Conservation (phyloP, 1,140 invertebrate genomes). For the Lamellibrachia luymesi region DNA sequence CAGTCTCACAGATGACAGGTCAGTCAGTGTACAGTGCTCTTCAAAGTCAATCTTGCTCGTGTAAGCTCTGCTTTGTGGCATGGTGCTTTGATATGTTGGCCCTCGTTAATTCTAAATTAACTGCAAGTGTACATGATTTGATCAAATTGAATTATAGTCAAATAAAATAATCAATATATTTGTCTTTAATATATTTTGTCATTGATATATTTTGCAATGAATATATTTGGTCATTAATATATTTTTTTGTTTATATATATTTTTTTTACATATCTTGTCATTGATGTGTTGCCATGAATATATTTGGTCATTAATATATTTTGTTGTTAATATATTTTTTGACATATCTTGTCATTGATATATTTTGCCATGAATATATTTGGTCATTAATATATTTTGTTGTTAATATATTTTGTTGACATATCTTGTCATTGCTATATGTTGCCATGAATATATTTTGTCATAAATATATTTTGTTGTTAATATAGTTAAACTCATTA, state of each 20-base stretch:
- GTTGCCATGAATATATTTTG: neutral
- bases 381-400: neutral
- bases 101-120: no score
- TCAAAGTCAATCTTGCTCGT: neutral
- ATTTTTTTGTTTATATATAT: neutral
- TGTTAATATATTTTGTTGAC: neutral
- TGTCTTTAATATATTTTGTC: neutral
- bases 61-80: neutral
- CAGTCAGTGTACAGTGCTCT: neutral
- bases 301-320: neutral
- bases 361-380: neutral
- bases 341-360: neutral
- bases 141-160: neutral
- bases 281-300: neutral
- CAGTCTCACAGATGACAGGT: constrained; percentile 13
- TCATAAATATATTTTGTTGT: neutral
- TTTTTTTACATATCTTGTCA: neutral
- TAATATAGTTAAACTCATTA: neutral
- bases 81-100: no score
- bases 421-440: neutral
- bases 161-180: neutral
- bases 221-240: neutral
- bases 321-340: neutral
- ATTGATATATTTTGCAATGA: neutral
- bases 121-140: neutral